phyloP scores from a whole-genome alignment of 2,888 invertebrate species.

The Dermolepida albohirtum region DNA sequence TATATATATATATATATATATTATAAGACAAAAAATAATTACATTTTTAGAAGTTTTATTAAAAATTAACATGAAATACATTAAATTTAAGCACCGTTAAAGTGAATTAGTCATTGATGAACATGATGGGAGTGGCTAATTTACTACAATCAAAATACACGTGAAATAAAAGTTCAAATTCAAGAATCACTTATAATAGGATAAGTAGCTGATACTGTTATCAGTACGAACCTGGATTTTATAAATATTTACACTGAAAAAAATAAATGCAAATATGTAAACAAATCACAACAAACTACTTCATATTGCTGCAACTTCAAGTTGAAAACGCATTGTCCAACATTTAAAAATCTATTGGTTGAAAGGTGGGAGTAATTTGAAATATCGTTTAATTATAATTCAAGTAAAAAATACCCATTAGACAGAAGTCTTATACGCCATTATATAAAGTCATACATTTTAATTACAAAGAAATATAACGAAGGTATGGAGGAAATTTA shows the following conservation, averaged over 20 bases:
- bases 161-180: neutral
- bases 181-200: neutral
- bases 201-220: slow-evolving; percentile 8
- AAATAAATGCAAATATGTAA: slow-evolving; percentile 25
- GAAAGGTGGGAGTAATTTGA: too few relatives aligned
- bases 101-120: slow-evolving; percentile 10
- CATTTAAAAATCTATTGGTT: too few relatives aligned
- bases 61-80: neutral
- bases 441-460: too few relatives aligned
- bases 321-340: too few relatives aligned
- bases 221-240: slow-evolving; percentile 27
- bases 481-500: too few relatives aligned
- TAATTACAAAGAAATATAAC: too few relatives aligned
- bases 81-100: neutral
- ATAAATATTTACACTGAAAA: slow-evolving; percentile 10
- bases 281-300: slow-evolving; percentile 11
- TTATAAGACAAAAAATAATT: neutral
- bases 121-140: slow-evolving; percentile 30
- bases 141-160: neutral
- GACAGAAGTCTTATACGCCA: too few relatives aligned
- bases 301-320: too few relatives aligned
- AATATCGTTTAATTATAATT: too few relatives aligned
- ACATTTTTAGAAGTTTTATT: neutral
- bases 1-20: neutral
- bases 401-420: too few relatives aligned